A percentile compares a stretch with the other conserved stretches of the same genome.
These are phyloP conservation scores for Lissocephala sabroskyi DNA, from an alignment of 2,888 invertebrate genomes.

Conservation along the genomic window DNA sequence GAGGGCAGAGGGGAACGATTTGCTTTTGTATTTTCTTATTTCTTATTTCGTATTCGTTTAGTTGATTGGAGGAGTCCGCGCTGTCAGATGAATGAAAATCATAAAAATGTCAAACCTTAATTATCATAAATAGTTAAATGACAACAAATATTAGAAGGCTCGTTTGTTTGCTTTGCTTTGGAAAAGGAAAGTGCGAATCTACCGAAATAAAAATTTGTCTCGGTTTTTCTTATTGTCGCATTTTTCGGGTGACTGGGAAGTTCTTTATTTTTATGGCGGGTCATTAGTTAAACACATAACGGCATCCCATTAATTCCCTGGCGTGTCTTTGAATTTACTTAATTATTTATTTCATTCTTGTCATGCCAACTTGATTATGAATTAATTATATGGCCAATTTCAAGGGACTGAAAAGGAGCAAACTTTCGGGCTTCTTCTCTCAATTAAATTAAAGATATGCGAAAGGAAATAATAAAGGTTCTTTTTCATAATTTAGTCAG, in stretches of 20 bases:
- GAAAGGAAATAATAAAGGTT: too few relatives aligned
- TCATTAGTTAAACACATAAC: conserved; percentile 45
- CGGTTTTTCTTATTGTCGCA: conserved; percentile 3
- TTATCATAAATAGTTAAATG: conserved; percentile 58
- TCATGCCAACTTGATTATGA: conserved; percentile 13
- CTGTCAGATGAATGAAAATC: conserved; percentile 62
- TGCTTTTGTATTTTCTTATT: conserved; percentile 12
- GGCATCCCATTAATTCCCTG: conserved; percentile 47
- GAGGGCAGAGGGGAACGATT: too few relatives aligned
- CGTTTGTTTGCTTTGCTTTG: conserved; percentile 33
- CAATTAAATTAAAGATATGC: too few relatives aligned
- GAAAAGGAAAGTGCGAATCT: conserved; percentile 29
- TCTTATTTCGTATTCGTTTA: too few relatives aligned
- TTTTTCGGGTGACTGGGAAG: background rate
- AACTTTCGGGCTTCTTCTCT: too few relatives aligned
- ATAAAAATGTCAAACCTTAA: conserved; percentile 62
- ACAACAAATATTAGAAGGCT: conserved; percentile 55
- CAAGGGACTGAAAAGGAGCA: too few relatives aligned
- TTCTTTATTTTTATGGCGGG: conserved; percentile 12
- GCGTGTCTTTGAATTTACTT: conserved; percentile 35
- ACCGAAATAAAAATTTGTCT: conserved; percentile 1
- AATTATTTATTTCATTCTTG: too few relatives aligned
- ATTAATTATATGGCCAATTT: conserved; percentile 25
- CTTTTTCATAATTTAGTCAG: too few relatives aligned
- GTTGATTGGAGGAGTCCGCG: conserved; percentile 7